Evolutionary conservation across 2,888 invertebrate genomes (phyloP), one percentile per base, ranked within the genome.

Genomic region (Agrochola lota): DNA sequence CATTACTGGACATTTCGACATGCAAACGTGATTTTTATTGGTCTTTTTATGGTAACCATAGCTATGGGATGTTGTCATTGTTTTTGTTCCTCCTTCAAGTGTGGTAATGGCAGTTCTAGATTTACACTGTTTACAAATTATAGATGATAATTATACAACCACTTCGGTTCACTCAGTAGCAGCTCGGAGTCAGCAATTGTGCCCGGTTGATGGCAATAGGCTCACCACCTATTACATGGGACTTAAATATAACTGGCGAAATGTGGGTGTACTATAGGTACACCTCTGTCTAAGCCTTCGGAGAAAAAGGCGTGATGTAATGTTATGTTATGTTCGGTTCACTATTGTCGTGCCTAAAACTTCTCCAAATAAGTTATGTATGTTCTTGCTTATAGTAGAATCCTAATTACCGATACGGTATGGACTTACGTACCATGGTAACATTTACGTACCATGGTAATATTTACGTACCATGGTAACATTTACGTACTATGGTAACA

Each of bases 1-100:
- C 70, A 80, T 83, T 84, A 76, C 68, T 74, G 77, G 49, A 77
- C 73, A 71, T 80, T 84, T 77, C 71, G 30, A 67, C 72, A 76
- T 69, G 62, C 23, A 74, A 87, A 55, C 57, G 68, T 69, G 82
- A 76, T 71, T 71, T 74, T 72, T 23, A 81, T 68, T 77, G 35
- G 43, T 11, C 40, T 68, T 82, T 78, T 67, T 77, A 67, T 77
- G 5, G 12, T 63, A 23, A 30, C 43, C 11, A 15, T 15, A 26
- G 20, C 2, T 23, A 63, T 52, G n/a, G 15, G 15, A 15, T 60
- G 17, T 46, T 55, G n/a, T 4, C 15, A 20, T n/a, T 73, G 7
- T n/a, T 74, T 46, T 46, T 35, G 11, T n/a, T 59, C 0, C 7
- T 30, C 46, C 20, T 66, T 17, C 20, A 60, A 49, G 6, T 35